Conservation (phyloP, 2,113 vertebrate genomes). For the Eretmochelys imbricata region DNA sequence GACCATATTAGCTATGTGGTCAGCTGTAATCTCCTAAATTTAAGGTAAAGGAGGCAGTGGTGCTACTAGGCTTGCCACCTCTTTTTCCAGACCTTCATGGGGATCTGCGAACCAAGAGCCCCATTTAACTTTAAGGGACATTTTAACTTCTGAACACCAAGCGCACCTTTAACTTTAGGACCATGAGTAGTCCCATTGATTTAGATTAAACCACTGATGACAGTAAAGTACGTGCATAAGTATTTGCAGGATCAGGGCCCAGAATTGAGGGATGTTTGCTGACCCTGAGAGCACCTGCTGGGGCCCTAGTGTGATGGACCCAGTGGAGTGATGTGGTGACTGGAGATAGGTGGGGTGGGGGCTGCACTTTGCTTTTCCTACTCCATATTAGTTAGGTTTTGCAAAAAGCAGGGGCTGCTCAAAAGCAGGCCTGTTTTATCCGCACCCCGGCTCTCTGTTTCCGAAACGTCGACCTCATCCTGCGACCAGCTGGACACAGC, state of each 20-base stretch:
- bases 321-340: too few species aligned
- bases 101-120: too few species aligned
- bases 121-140: too few species aligned
- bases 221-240: background rate
- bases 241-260: background rate
- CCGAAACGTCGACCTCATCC: background rate
- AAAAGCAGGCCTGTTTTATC: background rate
- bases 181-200: background rate
- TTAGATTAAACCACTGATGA: background rate
- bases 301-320: too few species aligned
- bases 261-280: background rate
- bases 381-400: background rate
- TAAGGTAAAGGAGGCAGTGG: too few species aligned
- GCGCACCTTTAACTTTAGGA: background rate
- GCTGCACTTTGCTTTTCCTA: background rate
- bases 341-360: too few species aligned
- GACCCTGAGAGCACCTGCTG: background rate
- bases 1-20: too few species aligned
- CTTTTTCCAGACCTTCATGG: too few species aligned
- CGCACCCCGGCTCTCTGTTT: background rate
- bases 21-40: too few species aligned
- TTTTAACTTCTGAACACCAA: too few species aligned
- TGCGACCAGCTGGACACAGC: background rate
- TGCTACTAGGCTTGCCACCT: too few species aligned
- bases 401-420: background rate